Base-by-base conservation (phyloP, 2,888 invertebrate genomes). In the Physocephala rufipes region DNA sequence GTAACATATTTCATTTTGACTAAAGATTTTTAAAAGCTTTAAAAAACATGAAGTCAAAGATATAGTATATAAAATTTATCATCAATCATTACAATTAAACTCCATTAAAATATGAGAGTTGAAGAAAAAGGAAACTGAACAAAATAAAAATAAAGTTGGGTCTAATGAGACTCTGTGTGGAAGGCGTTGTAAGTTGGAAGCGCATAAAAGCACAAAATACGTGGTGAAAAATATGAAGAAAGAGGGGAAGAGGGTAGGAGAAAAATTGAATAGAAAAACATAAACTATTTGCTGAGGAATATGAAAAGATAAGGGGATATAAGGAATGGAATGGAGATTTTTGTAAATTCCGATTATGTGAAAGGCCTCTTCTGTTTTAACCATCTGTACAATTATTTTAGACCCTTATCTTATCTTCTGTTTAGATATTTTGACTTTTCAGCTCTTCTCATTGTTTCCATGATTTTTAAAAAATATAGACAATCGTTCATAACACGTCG, bases 1-100 rank as follows among this genome's bases (percentile, higher is more conserved):
- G 28, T 28, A 61, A 58, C 43, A 21, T 58, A 45, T 58, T 59
- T 66, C 13, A 45, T 61, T 68, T 26, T 9, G 45, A 49, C 49
- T 49, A 49, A 49, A 2, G 16, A 12, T n/a, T 19, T 3, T 49
- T 49, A 49, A 49, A 19, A 9, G 36, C 36, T 36, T 36, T 7
- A 36, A 36, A 9, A 36, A 36, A 4, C 24, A 55, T 19, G 45
- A 43, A 49, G 36, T 24, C 30, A 53, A 16, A 19, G 24, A 55
- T 49, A 26, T 36, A 36, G 15, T 13, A 21, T 45, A 19, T 2
- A 13, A 24, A 15, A 24, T 45, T 63, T 63, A 24, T 47, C 19
- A 63, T 24, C n/a, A 21, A 13, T 15, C 19, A 24, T 47, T 45
- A 24, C 24, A 16, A 12, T 53, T 66, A 13, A 36, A 65, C 53